These are phyloP conservation scores for Crossaster papposus DNA, from an alignment of 53 echinoderm and acorn worm species.

Conservation along the genomic window DNA sequence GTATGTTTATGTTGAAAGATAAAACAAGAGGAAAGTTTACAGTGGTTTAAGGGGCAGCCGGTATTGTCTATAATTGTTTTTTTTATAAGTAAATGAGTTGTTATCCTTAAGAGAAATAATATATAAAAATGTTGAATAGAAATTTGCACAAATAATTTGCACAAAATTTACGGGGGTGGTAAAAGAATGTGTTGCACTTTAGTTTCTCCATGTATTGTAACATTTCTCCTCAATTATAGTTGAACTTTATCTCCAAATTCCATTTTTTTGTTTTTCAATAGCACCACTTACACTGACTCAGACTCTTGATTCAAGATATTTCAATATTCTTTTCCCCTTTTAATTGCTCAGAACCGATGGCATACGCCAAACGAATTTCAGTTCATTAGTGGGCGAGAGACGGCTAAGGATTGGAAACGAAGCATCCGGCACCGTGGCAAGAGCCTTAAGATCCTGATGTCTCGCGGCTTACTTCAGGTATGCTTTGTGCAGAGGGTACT, in stretches of 20 bases:
- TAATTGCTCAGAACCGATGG: slow-evolving; percentile 72
- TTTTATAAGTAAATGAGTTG: too few species aligned
- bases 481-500: background rate
- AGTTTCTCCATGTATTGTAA: too few species aligned
- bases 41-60: background rate
- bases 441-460: slow-evolving; percentile 92
- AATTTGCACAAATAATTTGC: too few species aligned
- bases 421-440: slow-evolving; percentile 96
- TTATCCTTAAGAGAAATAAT: too few species aligned
- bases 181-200: too few species aligned
- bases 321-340: background rate
- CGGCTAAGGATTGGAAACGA: slow-evolving; percentile 98
- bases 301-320: background rate
- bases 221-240: too few species aligned
- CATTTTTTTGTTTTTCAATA: too few species aligned
- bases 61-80: background rate
- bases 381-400: slow-evolving; percentile 89
- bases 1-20: background rate
- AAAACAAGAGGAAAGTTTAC: background rate
- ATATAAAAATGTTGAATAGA: too few species aligned
- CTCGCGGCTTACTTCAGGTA: slow-evolving; percentile 80
- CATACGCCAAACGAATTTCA: slow-evolving; percentile 97
- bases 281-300: background rate
- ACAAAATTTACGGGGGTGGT: too few species aligned
- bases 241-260: too few species aligned